Percentiles rank a stretch among this genome's conserved stretches.
Evolutionary conservation across 2,113 vertebrate species (phyloP).

Genomic region (Nyctereutes procyonoides): DNA sequence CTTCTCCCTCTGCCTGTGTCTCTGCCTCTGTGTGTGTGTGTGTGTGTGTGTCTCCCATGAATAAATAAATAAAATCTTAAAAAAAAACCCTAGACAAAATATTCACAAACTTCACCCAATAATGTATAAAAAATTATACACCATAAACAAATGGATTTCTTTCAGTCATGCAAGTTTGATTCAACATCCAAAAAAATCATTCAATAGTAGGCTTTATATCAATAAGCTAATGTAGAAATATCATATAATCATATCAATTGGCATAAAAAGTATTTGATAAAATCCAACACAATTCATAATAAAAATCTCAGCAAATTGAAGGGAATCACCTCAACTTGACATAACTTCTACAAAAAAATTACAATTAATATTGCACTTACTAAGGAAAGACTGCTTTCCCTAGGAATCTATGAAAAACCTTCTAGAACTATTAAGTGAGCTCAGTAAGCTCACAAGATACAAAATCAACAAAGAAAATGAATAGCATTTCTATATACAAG

Average conservation of each 20-base stretch:
- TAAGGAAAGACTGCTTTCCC: background rate
- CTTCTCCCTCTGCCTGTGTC: no score
- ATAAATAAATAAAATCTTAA: no score
- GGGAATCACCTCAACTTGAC: background rate
- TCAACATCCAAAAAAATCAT: background rate
- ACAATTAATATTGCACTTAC: background rate
- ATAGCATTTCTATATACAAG: background rate
- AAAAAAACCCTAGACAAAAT: background rate
- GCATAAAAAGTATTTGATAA: background rate
- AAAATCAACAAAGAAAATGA: background rate
- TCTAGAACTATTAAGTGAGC: background rate
- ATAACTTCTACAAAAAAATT: background rate
- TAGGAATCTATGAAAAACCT: background rate
- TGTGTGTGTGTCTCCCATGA: no score
- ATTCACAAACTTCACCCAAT: background rate
- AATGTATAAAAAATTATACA: background rate
- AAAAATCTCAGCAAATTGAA: background rate
- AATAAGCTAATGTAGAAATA: slow-evolving; percentile 14
- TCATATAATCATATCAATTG: background rate
- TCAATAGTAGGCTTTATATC: background rate
- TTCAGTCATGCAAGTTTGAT: background rate
- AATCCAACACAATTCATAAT: background rate
- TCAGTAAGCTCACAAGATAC: background rate
- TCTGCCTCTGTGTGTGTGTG: no score
- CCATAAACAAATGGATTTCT: background rate